phyloP scores from a whole-genome alignment of 2,888 invertebrate genomes.

The Prosopocoilus inquinatus region DNA sequence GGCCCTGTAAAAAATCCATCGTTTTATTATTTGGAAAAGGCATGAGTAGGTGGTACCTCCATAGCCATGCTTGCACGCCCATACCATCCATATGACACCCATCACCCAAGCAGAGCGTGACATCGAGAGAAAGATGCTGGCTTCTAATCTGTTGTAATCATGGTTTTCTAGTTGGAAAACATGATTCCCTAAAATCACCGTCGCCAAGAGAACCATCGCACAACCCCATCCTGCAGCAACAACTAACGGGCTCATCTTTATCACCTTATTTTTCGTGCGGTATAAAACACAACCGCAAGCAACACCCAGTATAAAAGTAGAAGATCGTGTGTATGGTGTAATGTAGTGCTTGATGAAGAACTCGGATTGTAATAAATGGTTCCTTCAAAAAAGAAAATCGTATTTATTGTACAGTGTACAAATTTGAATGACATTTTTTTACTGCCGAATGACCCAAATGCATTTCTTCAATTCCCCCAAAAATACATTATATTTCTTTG shows the following conservation, averaged over 20 bases:
- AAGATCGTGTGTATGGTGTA: slow-evolving; percentile 42
- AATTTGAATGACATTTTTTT: too few species aligned
- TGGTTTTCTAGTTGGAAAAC: slow-evolving; percentile 40
- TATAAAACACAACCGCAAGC: slow-evolving; percentile 41
- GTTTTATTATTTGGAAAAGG: background rate
- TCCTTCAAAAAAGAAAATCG: slow-evolving; percentile 39
- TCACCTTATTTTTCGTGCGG: slow-evolving; percentile 36
- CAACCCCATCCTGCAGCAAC: slow-evolving; percentile 34
- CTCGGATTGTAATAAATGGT: slow-evolving; percentile 31
- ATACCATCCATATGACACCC: slow-evolving; percentile 54
- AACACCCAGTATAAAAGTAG: slow-evolving; percentile 45
- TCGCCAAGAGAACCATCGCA: slow-evolving; percentile 29
- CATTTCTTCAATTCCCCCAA: too few species aligned
- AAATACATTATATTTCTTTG: too few species aligned
- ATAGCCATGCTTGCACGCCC: slow-evolving; percentile 52
- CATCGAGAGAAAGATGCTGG: slow-evolving; percentile 48
- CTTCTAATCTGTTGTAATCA: slow-evolving; percentile 41
- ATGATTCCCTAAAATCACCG: slow-evolving; percentile 37
- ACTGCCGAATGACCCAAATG: too few species aligned
- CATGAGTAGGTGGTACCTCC: slow-evolving; percentile 43
- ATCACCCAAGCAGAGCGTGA: slow-evolving; percentile 52
- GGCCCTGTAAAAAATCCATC: slow-evolving; percentile 30
- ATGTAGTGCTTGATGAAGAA: slow-evolving; percentile 41
- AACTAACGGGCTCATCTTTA: slow-evolving; percentile 29
- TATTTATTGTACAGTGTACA: too few species aligned